Percentiles rank a stretch among this genome's conserved stretches.
Conservation (phyloP, 2,113 vertebrate species). For the Cairina moschata region DNA sequence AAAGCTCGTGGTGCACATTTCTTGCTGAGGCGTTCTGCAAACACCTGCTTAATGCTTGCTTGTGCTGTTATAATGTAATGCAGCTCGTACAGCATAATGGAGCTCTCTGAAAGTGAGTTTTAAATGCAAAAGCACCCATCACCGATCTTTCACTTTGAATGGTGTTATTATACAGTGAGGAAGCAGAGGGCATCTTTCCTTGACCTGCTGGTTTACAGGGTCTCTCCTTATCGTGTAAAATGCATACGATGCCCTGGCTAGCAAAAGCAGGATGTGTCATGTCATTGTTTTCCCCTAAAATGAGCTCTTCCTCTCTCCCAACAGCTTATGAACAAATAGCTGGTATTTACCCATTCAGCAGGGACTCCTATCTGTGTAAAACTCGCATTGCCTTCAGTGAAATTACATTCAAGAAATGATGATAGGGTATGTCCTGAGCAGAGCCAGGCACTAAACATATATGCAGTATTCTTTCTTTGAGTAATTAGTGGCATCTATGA, state of each 20-base stretch:
- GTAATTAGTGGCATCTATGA: not conserved
- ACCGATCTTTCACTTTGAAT: not conserved
- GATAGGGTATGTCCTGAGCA: not conserved
- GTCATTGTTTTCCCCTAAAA: not conserved
- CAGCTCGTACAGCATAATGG: not conserved
- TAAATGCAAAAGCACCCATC: not conserved
- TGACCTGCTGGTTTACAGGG: not conserved
- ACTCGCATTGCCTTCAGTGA: not conserved
- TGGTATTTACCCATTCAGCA: not conserved
- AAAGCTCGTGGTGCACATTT: not conserved
- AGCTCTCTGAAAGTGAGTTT: not conserved
- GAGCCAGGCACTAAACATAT: not conserved
- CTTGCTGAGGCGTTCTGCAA: not conserved
- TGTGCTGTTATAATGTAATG: fast-evolving
- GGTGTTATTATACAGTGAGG: not conserved
- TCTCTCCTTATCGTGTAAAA: constrained; percentile 11
- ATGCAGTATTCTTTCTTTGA: not conserved
- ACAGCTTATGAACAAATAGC: not conserved
- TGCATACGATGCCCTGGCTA: not conserved
- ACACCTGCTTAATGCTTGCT: not conserved
- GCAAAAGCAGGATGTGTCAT: not conserved
- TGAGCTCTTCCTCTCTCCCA: not conserved
- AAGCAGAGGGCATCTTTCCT: not conserved
- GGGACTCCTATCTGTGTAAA: not conserved
- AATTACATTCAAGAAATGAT: not conserved